A percentile compares a stretch with the other conserved stretches of the same genome.
Evolutionary conservation across 2,888 invertebrate genomes (phyloP).

Genomic region (Hirtodrosophila cameraria): DNA sequence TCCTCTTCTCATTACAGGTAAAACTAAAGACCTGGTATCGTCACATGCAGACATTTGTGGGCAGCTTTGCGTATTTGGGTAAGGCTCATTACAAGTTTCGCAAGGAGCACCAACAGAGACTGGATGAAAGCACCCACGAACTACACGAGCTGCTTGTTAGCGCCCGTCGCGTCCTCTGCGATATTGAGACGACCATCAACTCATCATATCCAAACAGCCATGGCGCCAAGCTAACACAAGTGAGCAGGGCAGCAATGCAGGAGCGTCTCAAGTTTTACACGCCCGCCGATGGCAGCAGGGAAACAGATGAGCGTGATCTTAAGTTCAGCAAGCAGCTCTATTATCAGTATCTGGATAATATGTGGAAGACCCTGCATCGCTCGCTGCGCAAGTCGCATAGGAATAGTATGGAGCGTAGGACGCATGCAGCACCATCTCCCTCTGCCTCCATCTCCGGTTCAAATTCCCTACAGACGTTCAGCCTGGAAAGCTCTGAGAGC

Average conservation of each 20-base stretch:
- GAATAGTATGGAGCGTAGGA: conserved; percentile 35
- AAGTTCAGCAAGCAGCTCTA: conserved; percentile 75
- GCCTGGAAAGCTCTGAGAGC: conserved; percentile 37
- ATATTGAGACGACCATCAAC: conserved; percentile 82
- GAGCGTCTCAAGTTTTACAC: conserved; percentile 69
- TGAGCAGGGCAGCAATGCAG: conserved; percentile 53
- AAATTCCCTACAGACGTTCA: conserved; percentile 20
- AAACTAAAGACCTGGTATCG: conserved; percentile 80
- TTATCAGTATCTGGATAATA: conserved; percentile 60
- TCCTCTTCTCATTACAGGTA: conserved; percentile 60
- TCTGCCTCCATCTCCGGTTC: not conserved
- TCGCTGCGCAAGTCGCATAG: conserved; percentile 28
- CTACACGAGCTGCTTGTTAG: conserved; percentile 72
- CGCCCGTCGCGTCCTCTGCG: conserved; percentile 79
- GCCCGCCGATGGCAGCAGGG: conserved; percentile 50
- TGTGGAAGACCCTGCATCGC: conserved; percentile 54
- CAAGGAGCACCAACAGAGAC: conserved; percentile 46
- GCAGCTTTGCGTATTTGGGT: conserved; percentile 77
- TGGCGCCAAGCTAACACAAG: conserved; percentile 53
- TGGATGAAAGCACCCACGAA: conserved; percentile 61
- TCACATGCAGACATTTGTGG: conserved; percentile 80
- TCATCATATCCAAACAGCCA: conserved; percentile 60
- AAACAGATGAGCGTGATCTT: conserved; percentile 58
- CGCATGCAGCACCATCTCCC: not conserved
- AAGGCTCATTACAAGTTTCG: conserved; percentile 74